These are phyloP conservation scores for Raja brachyura DNA, from an alignment of 2,113 vertebrate species.

Conservation along the genomic window DNA sequence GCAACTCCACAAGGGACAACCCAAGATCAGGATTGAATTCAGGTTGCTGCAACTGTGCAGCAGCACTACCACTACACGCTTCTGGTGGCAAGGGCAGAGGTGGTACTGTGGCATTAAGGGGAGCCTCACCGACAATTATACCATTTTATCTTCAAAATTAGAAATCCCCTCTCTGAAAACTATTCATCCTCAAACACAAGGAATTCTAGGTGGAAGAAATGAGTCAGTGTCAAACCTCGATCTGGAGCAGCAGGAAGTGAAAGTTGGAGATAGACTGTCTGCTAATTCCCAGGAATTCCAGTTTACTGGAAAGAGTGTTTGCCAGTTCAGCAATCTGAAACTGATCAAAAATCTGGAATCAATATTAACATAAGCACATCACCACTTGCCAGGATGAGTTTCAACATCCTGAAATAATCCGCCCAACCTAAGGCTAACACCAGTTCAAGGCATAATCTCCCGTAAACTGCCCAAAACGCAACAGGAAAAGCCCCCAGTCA, in stretches of 20 bases:
- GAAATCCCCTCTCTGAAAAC: background rate
- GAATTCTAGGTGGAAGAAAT: background rate
- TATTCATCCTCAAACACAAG: background rate
- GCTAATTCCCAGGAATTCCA: slow-evolving; percentile 96
- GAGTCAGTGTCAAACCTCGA: slow-evolving; percentile 69
- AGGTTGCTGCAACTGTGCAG: too few species aligned
- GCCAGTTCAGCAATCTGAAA: slow-evolving; percentile 98
- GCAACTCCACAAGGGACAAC: too few species aligned
- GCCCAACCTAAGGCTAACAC: too few species aligned
- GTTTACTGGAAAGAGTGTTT: slow-evolving; percentile 92
- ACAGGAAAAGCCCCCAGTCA: too few species aligned
- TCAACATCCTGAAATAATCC: too few species aligned
- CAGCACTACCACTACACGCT: too few species aligned
- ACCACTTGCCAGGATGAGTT: background rate
- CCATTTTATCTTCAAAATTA: background rate
- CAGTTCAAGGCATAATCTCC: too few species aligned
- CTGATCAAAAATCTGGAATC: slow-evolving; percentile 53
- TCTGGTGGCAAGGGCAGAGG: background rate
- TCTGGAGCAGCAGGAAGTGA: slow-evolving; percentile 92
- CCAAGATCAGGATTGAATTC: too few species aligned
- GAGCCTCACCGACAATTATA: background rate
- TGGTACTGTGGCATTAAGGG: background rate
- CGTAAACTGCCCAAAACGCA: too few species aligned
- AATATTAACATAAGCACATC: background rate
- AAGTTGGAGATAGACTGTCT: slow-evolving; percentile 96